phyloP scores from a whole-genome alignment of 2,113 vertebrate genomes.

The Rhodinocichla rosea region DNA sequence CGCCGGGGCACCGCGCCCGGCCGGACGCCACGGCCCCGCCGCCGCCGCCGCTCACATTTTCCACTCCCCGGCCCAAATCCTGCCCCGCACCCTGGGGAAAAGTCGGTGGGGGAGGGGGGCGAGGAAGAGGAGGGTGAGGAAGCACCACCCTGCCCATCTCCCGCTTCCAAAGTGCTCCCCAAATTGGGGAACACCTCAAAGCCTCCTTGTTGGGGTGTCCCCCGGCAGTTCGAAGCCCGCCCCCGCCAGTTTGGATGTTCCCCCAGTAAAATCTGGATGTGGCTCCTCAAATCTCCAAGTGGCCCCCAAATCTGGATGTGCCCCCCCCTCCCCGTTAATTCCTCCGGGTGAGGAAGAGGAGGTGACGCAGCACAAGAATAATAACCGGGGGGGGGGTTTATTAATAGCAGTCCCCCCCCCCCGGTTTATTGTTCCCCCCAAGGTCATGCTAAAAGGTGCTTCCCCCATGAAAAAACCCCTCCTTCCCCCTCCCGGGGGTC shows the following conservation, averaged over 20 bases:
- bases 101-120: background rate
- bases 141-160: background rate
- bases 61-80: background rate
- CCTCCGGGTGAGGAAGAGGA: background rate
- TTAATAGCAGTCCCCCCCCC: background rate
- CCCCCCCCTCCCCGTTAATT: background rate
- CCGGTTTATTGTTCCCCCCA: background rate
- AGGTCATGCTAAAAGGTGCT: background rate
- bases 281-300: background rate
- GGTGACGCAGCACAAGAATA: background rate
- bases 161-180: background rate
- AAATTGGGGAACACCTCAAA: background rate
- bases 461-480: background rate
- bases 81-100: background rate
- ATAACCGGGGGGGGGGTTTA: background rate
- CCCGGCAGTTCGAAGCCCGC: too few species aligned
- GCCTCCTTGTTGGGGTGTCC: background rate
- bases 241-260: background rate
- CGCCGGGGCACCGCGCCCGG: background rate
- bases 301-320: background rate
- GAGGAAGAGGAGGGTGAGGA: background rate
- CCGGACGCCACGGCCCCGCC: slow-evolving; percentile 3
- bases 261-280: background rate
- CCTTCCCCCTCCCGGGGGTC: background rate
- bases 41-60: slow-evolving; percentile 25